Percentiles rank a stretch among this genome's conserved stretches.
phyloP scores from a whole-genome alignment of 2,797 vertebrate genomes.

The Buphagus erythrorhynchus region DNA sequence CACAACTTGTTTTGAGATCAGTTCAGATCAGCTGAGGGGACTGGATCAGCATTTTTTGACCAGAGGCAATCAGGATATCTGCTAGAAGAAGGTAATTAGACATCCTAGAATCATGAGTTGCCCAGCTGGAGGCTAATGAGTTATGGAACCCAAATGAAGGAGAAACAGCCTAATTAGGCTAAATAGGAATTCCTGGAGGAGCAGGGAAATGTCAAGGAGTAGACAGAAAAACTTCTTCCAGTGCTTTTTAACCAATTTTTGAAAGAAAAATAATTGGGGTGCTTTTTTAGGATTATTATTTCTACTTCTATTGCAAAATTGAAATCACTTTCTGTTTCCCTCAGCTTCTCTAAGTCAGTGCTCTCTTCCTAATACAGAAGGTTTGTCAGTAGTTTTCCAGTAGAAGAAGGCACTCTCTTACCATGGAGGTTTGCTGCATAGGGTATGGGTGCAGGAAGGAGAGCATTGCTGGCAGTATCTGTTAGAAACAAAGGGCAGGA shows the following conservation, averaged over 20 bases:
- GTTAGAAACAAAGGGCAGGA: too few species aligned
- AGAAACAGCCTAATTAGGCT: constrained; percentile 64
- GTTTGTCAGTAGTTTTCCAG: not conserved
- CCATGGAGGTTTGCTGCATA: not conserved
- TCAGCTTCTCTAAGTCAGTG: not conserved
- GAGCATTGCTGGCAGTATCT: not conserved
- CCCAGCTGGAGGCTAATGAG: constrained; percentile 73
- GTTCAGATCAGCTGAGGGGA: constrained; percentile 40
- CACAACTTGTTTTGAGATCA: constrained; percentile 41
- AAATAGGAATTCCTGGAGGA: constrained; percentile 66
- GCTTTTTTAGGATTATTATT: not conserved
- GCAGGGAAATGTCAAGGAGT: constrained; percentile 48
- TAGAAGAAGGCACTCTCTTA: not conserved
- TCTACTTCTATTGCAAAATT: not conserved
- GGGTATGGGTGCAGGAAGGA: not conserved
- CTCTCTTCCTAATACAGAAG: not conserved
- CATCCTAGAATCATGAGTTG: constrained; percentile 50
- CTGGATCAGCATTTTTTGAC: constrained; percentile 55
- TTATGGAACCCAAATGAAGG: constrained; percentile 57
- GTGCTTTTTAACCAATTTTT: not conserved
- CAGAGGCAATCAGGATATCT: constrained; percentile 47
- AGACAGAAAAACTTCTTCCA: constrained; percentile 26
- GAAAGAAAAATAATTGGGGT: not conserved
- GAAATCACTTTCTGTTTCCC: not conserved
- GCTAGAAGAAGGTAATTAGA: constrained; percentile 69